Evolutionary conservation across 2,797 vertebrate genomes (phyloP), one percentile per base, ranked within the genome.

Genomic region (Labeo calbasu): DNA sequence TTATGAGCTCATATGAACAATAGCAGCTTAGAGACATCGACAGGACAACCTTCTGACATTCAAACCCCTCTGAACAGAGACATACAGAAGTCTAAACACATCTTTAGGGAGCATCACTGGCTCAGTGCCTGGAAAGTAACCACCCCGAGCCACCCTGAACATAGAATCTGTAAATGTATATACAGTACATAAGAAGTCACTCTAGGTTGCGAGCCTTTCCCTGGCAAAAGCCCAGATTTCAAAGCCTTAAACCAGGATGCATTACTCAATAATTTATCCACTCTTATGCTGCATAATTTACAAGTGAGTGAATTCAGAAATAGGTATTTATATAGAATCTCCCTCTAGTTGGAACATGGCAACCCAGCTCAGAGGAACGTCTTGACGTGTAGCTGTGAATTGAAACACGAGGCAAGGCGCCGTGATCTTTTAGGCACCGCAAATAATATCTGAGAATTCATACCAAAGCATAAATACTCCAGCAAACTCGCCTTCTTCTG

Each of bases 251-350:
- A 89, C 81, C 90, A 90, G 90, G 90, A 91, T 90, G 88, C 86
- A 86, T 91, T 85, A 90, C 89, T 94, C 43, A 92, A 92, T 92
- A 89, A 91, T 92, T 93, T 76, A 93, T 88, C 21, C 21, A 73
- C 59, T n/a, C 79, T 63, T 57, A 53, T 48, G 17, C 75, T 93
- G 21, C 87, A 93, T 94, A 90, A 94, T 94, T 93, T 81, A 93
- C 89, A 15, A 72, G 50, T 19, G 36, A 71, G 23, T 83, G 75
- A 82, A 85, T 84, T 82, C 73, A 66, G 80, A 61, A 85, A 82
- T 81, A 83, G 53, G 76, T 79, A 80, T 83, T 83, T 79, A 84
- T 75, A 82, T 69, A 82, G 76, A 83, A 75, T 50, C 51, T 14
- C 50, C 23, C 40, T 28, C 19, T 68, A 63, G 57, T 69, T 66